phyloP scores from a whole-genome alignment of 2,888 invertebrate species.

The Scelioninae gen. 1 region DNA sequence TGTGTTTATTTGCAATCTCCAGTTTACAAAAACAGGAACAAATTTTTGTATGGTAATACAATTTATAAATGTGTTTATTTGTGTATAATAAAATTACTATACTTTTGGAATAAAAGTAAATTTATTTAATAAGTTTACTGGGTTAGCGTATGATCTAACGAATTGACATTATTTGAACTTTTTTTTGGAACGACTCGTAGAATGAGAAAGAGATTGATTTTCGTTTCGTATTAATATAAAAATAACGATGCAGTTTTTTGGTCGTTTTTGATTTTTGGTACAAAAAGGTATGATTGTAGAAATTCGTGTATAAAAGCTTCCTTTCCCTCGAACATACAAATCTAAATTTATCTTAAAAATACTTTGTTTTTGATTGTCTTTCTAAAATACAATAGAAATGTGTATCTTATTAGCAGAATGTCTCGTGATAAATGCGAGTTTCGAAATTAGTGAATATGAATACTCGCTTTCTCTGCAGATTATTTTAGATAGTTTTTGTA shows the following conservation, averaged over 20 bases:
- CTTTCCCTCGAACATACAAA: constrained; percentile 8
- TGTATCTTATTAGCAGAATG: neutral
- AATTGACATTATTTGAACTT: constrained; percentile 10
- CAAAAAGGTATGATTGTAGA: constrained; percentile 34
- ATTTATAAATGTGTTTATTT: no score
- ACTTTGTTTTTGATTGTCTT: constrained; percentile 45
- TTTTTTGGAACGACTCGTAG: neutral
- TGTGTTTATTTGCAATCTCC: neutral
- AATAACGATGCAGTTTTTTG: constrained; percentile 27
- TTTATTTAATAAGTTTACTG: no score
- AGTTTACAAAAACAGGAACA: neutral
- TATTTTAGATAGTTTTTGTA: neutral
- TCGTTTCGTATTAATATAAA: constrained; percentile 28
- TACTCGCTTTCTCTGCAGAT: neutral
- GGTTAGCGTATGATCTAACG: neutral
- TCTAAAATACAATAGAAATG: constrained; percentile 7
- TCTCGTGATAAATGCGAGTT: constrained; percentile 16
- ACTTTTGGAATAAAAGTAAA: no score
- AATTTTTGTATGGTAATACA: no score
- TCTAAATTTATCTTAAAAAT: constrained; percentile 27
- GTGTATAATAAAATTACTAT: no score
- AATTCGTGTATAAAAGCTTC: constrained; percentile 30
- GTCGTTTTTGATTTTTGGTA: constrained; percentile 36
- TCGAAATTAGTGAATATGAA: neutral
- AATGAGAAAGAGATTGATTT: constrained; percentile 36